Conservation (phyloP, 2,113 vertebrate species). For the Rattus norvegicus region GRCr8 NC_086020.1:121729001-121729500, state of each 20-base stretch:
- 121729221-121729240: neutral
- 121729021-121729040: conserved; percentile 68
- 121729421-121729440: too few species aligned
- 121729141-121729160: neutral
- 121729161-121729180: neutral
- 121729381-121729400: too few species aligned
- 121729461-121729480: too few species aligned
- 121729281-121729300: conserved; percentile 20
- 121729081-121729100: conserved; percentile 46
- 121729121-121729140: conserved; percentile 29
- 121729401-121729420: too few species aligned
- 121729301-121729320: neutral
- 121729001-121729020: neutral
- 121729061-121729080: conserved; percentile 65
- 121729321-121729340: too few species aligned
- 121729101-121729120: conserved; percentile 19
- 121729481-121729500: too few species aligned
- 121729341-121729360: too few species aligned
- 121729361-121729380: too few species aligned
- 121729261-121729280: neutral
- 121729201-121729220: conserved; percentile 28
- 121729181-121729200: conserved; percentile 42
- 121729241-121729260: neutral
- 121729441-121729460: too few species aligned
- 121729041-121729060: conserved; percentile 64